These are phyloP conservation scores for Reinhardtius hippoglossoides DNA, from an alignment of 2,113 vertebrate genomes.

Conservation along the genomic window DNA sequence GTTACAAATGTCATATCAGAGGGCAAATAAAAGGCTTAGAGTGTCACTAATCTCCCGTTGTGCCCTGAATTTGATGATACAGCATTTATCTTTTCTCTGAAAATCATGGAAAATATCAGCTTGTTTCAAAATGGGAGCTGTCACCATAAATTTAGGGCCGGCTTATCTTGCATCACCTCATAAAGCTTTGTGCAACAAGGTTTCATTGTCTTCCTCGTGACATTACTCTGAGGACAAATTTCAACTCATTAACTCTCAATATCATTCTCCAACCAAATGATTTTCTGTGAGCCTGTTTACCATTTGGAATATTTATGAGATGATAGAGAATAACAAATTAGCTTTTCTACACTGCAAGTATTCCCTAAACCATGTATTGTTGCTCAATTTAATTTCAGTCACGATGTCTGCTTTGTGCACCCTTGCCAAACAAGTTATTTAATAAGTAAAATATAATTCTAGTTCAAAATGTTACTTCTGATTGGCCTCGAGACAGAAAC, in stretches of 20 bases:
- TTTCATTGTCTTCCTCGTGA: constrained; percentile 15
- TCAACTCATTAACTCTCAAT: constrained; percentile 31
- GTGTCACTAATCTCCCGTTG: neutral
- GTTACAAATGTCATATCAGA: constrained; percentile 1
- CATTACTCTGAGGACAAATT: constrained; percentile 35
- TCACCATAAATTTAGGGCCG: neutral
- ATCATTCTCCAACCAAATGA: constrained; percentile 34
- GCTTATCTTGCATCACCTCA: neutral
- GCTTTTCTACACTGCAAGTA: constrained; percentile 7
- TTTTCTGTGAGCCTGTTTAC: constrained; percentile 36
- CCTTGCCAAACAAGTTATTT: constrained; percentile 7
- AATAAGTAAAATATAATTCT: too few relatives aligned
- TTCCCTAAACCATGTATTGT: constrained; percentile 11
- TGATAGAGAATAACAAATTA: constrained; percentile 38
- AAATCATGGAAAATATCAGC: neutral
- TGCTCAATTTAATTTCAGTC: constrained; percentile 24
- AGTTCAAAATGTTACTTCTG: constrained; percentile 8
- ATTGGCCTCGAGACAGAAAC: neutral
- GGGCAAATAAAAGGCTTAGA: neutral
- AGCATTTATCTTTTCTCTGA: neutral
- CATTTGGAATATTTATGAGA: constrained; percentile 50
- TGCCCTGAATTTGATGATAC: neutral
- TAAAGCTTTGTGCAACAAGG: neutral
- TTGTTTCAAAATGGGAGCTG: neutral
- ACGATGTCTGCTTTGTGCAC: constrained; percentile 7